Conservation (phyloP, 37 sponge, comb jelly and placozoan species). For the Oscarella lobularis region DNA sequence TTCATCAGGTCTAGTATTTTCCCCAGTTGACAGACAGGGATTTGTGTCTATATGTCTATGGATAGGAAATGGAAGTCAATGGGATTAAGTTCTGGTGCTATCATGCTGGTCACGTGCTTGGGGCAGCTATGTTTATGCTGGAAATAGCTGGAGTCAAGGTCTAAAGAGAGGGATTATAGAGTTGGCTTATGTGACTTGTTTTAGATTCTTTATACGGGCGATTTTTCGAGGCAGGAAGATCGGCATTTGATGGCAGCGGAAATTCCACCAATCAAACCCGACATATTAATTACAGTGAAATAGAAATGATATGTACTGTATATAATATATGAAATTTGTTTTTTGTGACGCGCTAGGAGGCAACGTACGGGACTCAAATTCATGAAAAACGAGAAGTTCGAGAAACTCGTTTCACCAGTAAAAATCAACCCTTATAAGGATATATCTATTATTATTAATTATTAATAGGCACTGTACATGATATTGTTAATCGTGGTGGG, state of each 20-base stretch:
- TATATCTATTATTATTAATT: not conserved
- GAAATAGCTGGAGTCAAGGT: slow-evolving; percentile 98
- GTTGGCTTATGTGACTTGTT: not conserved
- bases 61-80: slow-evolving; percentile 80
- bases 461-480: slow-evolving; percentile 59
- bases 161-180: not conserved
- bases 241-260: slow-evolving; percentile 97
- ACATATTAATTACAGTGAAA: slow-evolving; percentile 73
- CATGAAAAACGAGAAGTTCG: slow-evolving; percentile 85
- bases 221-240: slow-evolving; percentile 94
- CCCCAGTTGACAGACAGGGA: not conserved
- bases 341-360: slow-evolving; percentile 29
- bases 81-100: slow-evolving; percentile 93
- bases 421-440: no score
- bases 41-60: slow-evolving; percentile 6
- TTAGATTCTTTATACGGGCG: slow-evolving; percentile 80
- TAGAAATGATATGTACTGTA: not conserved
- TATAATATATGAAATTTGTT: not conserved
- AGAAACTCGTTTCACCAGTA: slow-evolving; percentile 82
- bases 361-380: slow-evolving; percentile 89
- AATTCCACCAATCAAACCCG: slow-evolving; percentile 68
- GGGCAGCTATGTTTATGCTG: slow-evolving; percentile 98
- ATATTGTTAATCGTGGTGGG: slow-evolving; percentile 90
- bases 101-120: slow-evolving; percentile 95
- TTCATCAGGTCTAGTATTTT: slow-evolving; percentile 61